phyloP scores from a whole-genome alignment of 2,113 vertebrate species.

The Tiliqua scincoides region DNA sequence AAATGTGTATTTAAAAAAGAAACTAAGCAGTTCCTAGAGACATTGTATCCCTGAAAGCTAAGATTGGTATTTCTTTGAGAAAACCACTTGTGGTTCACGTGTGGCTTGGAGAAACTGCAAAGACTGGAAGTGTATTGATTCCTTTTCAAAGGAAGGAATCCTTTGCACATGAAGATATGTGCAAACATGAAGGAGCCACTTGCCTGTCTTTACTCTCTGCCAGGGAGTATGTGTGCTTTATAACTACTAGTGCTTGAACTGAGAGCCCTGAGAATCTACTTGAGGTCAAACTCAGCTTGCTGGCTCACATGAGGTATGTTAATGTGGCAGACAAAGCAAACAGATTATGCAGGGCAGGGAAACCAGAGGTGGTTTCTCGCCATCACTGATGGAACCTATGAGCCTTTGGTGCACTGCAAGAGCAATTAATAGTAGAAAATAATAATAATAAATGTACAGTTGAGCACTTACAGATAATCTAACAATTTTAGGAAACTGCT shows the following conservation, averaged over 20 bases:
- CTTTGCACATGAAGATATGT: constrained; percentile 2
- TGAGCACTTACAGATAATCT: neutral
- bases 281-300: constrained; percentile 12
- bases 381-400: constrained; percentile 3
- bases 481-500: constrained; percentile 1
- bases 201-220: neutral
- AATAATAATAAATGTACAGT: neutral
- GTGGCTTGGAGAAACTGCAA: neutral
- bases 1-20: neutral
- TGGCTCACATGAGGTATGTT: neutral
- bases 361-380: neutral
- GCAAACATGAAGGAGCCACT: constrained; percentile 8
- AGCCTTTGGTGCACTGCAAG: neutral
- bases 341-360: neutral
- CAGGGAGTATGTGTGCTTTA: neutral
- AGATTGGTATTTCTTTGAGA: neutral
- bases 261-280: neutral
- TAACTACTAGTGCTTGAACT: neutral
- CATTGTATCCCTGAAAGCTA: neutral
- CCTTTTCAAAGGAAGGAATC: no score
- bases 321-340: constrained; percentile 5
- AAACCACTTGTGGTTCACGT: constrained; percentile 33
- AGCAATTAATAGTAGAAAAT: neutral
- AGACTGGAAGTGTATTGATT: constrained; percentile 7
- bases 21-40: neutral